Percentiles rank a stretch among this genome's conserved stretches.
Evolutionary conservation across 1,140 invertebrate species (phyloP).

Genomic region (Mercenaria mercenaria): DNA sequence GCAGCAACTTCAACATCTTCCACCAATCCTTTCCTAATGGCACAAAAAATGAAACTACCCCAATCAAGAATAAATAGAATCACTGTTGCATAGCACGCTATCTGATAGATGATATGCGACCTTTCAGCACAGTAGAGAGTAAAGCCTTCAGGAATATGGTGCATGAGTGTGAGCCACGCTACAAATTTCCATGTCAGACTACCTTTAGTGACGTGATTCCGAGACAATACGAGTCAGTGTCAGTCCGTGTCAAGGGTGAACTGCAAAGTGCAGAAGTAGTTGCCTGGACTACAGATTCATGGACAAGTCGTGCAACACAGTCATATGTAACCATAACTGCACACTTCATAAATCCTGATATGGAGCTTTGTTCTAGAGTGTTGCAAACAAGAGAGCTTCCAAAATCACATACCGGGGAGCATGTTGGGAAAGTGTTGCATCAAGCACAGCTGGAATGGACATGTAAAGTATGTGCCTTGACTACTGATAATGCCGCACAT

Average conservation of each 20-base stretch:
- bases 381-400: slow-evolving; percentile 1
- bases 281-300: background rate
- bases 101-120: slow-evolving; percentile 1
- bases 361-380: background rate
- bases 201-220: background rate
- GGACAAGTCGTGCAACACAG: slow-evolving; percentile 31
- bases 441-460: background rate
- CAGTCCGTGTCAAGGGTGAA: background rate
- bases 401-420: background rate
- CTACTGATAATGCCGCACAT: slow-evolving; percentile 60
- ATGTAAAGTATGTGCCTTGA: background rate
- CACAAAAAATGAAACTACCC: background rate
- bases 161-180: background rate
- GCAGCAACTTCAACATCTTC: background rate
- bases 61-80: background rate
- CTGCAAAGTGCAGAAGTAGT: background rate
- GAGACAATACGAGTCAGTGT: background rate
- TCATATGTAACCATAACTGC: slow-evolving; percentile 34
- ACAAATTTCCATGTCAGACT: background rate
- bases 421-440: background rate
- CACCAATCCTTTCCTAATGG: background rate
- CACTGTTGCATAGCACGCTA: background rate
- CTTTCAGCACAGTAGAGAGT: background rate
- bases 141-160: slow-evolving; percentile 12
- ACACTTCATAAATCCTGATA: background rate